phyloP scores from a whole-genome alignment of 2,113 vertebrate species.

The Osmerus mordax region DNA sequence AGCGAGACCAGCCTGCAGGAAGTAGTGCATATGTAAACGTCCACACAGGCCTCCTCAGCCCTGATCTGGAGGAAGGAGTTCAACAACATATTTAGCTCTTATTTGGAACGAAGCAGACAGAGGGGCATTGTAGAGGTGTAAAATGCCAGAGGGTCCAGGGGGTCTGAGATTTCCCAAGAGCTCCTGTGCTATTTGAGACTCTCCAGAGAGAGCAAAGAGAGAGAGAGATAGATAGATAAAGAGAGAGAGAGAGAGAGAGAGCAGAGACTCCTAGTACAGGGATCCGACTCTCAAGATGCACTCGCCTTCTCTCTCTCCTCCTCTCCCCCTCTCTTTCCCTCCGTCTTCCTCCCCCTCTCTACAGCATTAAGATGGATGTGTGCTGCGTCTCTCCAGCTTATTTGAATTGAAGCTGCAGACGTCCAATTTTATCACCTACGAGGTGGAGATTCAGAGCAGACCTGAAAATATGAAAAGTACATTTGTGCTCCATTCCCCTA shows the following conservation, averaged over 20 bases:
- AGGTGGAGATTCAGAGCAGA: slow-evolving; percentile 53
- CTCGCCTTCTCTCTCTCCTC: slow-evolving; percentile 13
- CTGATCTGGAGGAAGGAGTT: not conserved
- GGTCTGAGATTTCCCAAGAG: slow-evolving; percentile 18
- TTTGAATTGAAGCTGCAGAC: slow-evolving; percentile 51
- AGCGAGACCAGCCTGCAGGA: not conserved
- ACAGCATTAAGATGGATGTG: slow-evolving; percentile 50
- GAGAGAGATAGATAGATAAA: not conserved
- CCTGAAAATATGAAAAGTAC: slow-evolving; percentile 52
- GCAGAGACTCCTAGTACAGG: not conserved
- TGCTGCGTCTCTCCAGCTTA: slow-evolving; percentile 48
- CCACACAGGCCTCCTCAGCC: not conserved
- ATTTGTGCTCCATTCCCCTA: slow-evolving; percentile 49
- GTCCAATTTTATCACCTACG: slow-evolving; percentile 49
- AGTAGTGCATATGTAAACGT: not conserved
- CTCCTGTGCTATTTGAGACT: slow-evolving; percentile 7
- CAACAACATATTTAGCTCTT: not conserved
- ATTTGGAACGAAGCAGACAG: slow-evolving; percentile 11
- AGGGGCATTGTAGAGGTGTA: slow-evolving; percentile 8
- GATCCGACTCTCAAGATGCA: slow-evolving; percentile 12
- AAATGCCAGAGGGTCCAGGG: slow-evolving; percentile 17
- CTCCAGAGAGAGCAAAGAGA: slow-evolving; percentile 9
- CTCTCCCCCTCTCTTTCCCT: slow-evolving; percentile 13
- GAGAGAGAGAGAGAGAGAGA: too few species aligned
- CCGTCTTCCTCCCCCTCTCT: slow-evolving; percentile 29